Evolutionary conservation across 2,797 vertebrate genomes (phyloP).

Genomic region (Clarias platycephalus): DNA sequence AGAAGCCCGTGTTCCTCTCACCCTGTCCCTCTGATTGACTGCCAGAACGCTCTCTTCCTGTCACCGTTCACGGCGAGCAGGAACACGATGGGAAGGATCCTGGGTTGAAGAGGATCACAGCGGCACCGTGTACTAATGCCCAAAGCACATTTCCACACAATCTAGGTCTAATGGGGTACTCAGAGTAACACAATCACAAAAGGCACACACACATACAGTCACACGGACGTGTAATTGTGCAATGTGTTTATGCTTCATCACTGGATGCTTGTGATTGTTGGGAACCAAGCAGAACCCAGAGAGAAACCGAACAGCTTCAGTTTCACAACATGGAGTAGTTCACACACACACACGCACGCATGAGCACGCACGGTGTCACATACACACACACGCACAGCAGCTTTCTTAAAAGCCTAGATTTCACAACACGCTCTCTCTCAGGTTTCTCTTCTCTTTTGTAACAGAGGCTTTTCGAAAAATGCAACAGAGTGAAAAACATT

Average conservation of each 20-base stretch:
- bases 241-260: slow-evolving; percentile 19
- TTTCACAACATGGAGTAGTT: slow-evolving; percentile 42
- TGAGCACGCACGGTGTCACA: slow-evolving; percentile 13
- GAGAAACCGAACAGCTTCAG: slow-evolving; percentile 30
- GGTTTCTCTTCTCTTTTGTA: slow-evolving; percentile 4
- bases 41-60: slow-evolving; percentile 34
- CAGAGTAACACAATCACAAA: background rate
- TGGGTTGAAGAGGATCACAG: slow-evolving; percentile 40
- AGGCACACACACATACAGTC: background rate
- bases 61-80: slow-evolving; percentile 25
- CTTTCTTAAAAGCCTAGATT: background rate
- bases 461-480: background rate
- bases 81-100: slow-evolving; percentile 46
- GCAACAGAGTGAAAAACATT: background rate
- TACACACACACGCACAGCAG: background rate
- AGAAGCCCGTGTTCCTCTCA: slow-evolving; percentile 28
- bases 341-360: background rate
- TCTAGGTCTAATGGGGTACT: background rate
- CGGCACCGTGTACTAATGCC: background rate
- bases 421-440: slow-evolving; percentile 19
- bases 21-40: slow-evolving; percentile 18
- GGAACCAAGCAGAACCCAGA: slow-evolving; percentile 3
- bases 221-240: background rate
- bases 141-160: background rate
- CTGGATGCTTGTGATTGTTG: slow-evolving; percentile 22